These are phyloP conservation scores for Drosophila athabasca DNA, from an alignment of 1,140 invertebrate species.

Conservation along the genomic window DNA sequence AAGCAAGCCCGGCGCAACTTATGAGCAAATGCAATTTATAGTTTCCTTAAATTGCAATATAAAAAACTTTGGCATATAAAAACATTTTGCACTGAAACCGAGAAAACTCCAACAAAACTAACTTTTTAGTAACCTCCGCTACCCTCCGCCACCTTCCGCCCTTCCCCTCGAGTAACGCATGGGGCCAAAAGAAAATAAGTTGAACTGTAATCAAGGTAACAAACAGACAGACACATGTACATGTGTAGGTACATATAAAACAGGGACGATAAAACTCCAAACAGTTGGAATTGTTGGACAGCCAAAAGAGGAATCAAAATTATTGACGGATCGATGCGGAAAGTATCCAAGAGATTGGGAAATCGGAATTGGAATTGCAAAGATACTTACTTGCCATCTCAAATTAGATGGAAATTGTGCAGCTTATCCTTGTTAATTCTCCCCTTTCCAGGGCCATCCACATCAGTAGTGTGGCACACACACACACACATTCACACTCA, in stretches of 20 bases:
- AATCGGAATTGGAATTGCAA: too few relatives aligned
- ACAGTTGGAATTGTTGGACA: background rate
- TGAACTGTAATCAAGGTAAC: slow-evolving; percentile 51
- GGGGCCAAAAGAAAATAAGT: slow-evolving; percentile 28
- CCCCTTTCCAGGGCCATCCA: too few relatives aligned
- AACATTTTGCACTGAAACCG: slow-evolving; percentile 27
- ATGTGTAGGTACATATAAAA: background rate
- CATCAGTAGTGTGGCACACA: too few relatives aligned
- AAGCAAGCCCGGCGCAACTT: background rate
- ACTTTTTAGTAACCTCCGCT: slow-evolving; percentile 23
- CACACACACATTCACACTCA: too few relatives aligned
- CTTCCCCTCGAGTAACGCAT: background rate
- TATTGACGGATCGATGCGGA: too few relatives aligned
- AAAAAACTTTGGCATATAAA: slow-evolving; percentile 9
- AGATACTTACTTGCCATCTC: too few relatives aligned
- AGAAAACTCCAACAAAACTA: slow-evolving; percentile 17
- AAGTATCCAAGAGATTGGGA: too few relatives aligned
- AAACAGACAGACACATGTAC: slow-evolving; percentile 38
- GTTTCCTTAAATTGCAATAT: slow-evolving; percentile 8
- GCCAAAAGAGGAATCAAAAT: too few relatives aligned
- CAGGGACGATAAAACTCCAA: slow-evolving; percentile 36
- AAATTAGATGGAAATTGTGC: too few relatives aligned
- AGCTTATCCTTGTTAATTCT: too few relatives aligned
- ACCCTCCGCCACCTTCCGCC: background rate
- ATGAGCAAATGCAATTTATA: slow-evolving; percentile 24